Evolutionary conservation across 1,140 invertebrate genomes (phyloP).

Genomic region (Drosophila malerkotliana): DNA sequence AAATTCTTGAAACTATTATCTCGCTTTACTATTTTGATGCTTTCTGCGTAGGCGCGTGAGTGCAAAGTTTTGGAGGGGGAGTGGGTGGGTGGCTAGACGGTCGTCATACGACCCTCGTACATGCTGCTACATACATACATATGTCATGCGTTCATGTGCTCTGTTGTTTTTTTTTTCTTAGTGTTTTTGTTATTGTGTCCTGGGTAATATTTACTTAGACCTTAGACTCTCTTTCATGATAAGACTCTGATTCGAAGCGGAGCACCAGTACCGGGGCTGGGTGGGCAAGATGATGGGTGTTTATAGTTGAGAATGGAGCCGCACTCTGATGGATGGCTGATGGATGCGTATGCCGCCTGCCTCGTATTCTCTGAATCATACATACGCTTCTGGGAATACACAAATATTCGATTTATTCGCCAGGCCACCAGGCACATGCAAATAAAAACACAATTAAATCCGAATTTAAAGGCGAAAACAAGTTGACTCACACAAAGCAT

Average conservation of each 20-base stretch:
- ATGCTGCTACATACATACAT: slow-evolving; percentile 35
- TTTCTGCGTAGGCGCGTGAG: slow-evolving; percentile 38
- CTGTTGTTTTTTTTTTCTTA: slow-evolving; percentile 1
- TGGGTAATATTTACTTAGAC: slow-evolving; percentile 49
- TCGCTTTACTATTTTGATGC: not conserved
- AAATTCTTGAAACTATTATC: slow-evolving; percentile 10
- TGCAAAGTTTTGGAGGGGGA: slow-evolving; percentile 19
- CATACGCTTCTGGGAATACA: slow-evolving; percentile 25
- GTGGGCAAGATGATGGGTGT: not conserved
- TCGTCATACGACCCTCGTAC: slow-evolving; percentile 34
- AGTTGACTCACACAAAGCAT: slow-evolving; percentile 28
- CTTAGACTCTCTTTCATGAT: slow-evolving; percentile 39
- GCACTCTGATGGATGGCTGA: not conserved
- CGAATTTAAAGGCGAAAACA: slow-evolving; percentile 26
- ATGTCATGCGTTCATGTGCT: slow-evolving; percentile 26
- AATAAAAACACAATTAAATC: slow-evolving; percentile 29
- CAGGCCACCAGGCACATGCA: slow-evolving; percentile 12
- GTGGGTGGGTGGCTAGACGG: slow-evolving; percentile 6
- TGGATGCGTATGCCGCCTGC: slow-evolving; percentile 9
- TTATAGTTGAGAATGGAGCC: not conserved
- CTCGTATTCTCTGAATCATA: slow-evolving; percentile 18
- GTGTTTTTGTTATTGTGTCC: slow-evolving; percentile 6
- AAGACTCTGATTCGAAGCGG: slow-evolving; percentile 38
- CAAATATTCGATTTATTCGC: slow-evolving; percentile 30
- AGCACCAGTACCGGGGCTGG: slow-evolving; percentile 6